Conservation (phyloP, 2,797 vertebrate species). For the Tragopan temminckii region DNA sequence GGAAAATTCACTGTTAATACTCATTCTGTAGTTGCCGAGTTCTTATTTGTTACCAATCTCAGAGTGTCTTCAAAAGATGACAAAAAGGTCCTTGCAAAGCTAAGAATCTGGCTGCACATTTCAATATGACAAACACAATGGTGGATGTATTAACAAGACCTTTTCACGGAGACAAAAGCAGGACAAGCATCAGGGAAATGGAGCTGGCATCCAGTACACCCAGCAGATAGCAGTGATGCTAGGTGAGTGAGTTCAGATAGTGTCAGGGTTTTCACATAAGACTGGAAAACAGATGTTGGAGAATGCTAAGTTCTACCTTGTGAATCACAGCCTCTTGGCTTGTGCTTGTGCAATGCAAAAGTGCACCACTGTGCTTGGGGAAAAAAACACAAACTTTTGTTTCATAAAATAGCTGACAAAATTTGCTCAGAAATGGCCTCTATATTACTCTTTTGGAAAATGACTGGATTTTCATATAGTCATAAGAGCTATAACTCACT, state of each 20-base stretch:
- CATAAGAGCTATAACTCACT: background rate
- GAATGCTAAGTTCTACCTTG: background rate
- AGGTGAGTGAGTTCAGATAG: background rate
- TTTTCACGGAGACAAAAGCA: conserved; percentile 28
- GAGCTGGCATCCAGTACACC: background rate
- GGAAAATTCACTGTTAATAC: conserved; percentile 50
- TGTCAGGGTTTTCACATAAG: background rate
- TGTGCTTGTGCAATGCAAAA: background rate
- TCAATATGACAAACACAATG: conserved; percentile 47
- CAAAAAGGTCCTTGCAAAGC: conserved; percentile 26
- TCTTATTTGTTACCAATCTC: conserved; percentile 28
- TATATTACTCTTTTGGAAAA: background rate
- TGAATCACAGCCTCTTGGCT: background rate
- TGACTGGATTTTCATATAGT: background rate
- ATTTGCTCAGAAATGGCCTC: background rate
- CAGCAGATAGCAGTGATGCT: background rate
- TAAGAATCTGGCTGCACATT: conserved; percentile 15
- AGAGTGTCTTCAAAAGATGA: conserved; percentile 44
- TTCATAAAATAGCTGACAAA: background rate
- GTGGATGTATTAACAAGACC: conserved; percentile 16
- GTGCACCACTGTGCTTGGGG: fast-evolving
- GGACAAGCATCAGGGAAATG: conserved; percentile 13
- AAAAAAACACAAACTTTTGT: fast-evolving
- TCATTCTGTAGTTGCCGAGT: background rate
- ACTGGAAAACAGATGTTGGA: background rate